Evolutionary conservation across 1,140 invertebrate species (phyloP).

Genomic region (Panulirus ornatus): DNA sequence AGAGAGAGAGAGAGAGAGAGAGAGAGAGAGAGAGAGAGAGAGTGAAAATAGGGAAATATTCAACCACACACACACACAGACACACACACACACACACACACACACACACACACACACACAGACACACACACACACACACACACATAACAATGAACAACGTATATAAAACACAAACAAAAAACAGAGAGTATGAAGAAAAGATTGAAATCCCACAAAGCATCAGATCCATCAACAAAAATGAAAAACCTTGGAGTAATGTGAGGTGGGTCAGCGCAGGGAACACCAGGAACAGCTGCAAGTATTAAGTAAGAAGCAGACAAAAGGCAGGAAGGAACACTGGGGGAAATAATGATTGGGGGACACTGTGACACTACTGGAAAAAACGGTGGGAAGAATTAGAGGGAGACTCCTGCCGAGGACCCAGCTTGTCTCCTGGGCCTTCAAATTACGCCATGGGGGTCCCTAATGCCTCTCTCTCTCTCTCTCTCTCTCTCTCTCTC

Average conservation of each 20-base stretch:
- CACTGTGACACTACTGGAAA: not conserved
- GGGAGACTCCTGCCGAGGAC: not conserved
- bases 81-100: constrained; percentile 52
- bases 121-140: constrained; percentile 44
- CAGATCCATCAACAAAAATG: no score
- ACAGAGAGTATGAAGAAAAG: no score
- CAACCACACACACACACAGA: constrained; percentile 37
- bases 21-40: not conserved
- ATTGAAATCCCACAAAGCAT: no score
- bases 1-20: not conserved
- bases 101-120: constrained; percentile 50
- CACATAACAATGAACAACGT: no score
- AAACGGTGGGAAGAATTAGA: constrained; percentile 27
- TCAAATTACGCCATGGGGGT: constrained; percentile 43
- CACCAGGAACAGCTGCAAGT: not conserved
- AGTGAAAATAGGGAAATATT: not conserved
- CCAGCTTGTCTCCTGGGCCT: not conserved
- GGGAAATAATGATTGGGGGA: constrained; percentile 5
- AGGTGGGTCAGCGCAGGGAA: no score
- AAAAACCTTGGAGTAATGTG: no score
- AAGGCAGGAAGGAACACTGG: not conserved
- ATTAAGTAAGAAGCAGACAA: not conserved
- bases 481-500: not conserved
- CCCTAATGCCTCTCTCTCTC: constrained; percentile 13
- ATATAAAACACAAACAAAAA: no score